Conservation (phyloP, 2,888 invertebrate species). For the Orchesella flavescens region DNA sequence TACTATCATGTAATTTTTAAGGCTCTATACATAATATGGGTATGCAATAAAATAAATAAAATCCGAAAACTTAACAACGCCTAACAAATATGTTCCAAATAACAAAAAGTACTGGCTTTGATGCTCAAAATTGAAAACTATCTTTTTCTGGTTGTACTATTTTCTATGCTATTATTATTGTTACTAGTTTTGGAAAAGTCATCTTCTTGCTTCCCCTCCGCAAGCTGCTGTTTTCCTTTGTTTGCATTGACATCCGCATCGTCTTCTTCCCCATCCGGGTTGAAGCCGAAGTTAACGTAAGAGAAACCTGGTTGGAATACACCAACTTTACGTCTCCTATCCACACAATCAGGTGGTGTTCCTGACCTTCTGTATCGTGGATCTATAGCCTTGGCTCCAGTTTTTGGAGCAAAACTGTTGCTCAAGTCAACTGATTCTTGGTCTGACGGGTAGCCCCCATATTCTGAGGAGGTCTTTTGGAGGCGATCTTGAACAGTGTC, state of each 20-base stretch:
- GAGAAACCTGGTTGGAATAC: conserved; percentile 70
- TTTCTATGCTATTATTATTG: background rate
- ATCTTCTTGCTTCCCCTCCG: background rate
- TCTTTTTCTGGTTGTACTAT: background rate
- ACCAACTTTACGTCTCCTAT: conserved; percentile 67
- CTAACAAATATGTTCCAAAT: too few species aligned
- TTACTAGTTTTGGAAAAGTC: background rate
- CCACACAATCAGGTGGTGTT: background rate
- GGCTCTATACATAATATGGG: background rate
- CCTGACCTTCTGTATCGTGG: conserved; percentile 6
- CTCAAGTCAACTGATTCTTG: conserved; percentile 32
- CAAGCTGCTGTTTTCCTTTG: background rate
- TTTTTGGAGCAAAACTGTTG: conserved; percentile 19
- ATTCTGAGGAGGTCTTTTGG: conserved; percentile 38
- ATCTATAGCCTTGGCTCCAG: conserved; percentile 15
- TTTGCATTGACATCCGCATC: background rate
- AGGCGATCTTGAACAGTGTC: conserved; percentile 79
- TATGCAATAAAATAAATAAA: background rate
- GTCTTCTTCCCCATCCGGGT: conserved; percentile 30
- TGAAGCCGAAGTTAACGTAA: conserved; percentile 67
- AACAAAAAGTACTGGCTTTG: too few species aligned
- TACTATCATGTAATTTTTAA: background rate
- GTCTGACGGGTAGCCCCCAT: conserved; percentile 30
- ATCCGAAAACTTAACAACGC: too few species aligned
- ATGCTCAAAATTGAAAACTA: background rate